Conservation (phyloP, 1,140 invertebrate species). For the Aphelenchoides besseyi region DNA sequence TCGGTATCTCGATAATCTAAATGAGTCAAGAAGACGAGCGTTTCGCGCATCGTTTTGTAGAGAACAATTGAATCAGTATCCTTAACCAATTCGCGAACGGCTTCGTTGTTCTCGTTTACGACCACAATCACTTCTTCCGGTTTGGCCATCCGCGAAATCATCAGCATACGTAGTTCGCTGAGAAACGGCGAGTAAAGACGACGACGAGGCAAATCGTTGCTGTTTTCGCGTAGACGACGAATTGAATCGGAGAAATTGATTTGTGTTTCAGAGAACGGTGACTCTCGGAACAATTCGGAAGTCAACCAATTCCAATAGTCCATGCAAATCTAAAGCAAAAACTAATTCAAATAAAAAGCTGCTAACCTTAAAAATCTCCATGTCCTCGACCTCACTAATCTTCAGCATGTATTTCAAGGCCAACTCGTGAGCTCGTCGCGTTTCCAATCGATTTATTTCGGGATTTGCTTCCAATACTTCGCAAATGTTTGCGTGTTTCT, state of each 20-base stretch:
- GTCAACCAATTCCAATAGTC: slow-evolving; percentile 96
- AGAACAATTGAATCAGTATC: slow-evolving; percentile 99
- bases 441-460: slow-evolving; percentile 2
- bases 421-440: slow-evolving; percentile 12
- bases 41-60: slow-evolving; percentile 99
- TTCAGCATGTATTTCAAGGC: slow-evolving; percentile 68
- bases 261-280: slow-evolving; percentile 64
- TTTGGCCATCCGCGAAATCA: slow-evolving; percentile 99
- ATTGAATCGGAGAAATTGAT: slow-evolving; percentile 36
- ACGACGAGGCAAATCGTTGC: slow-evolving; percentile 66
- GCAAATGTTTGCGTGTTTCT: slow-evolving; percentile 77
- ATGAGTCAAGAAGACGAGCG: slow-evolving; percentile 95
- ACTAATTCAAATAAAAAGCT: background rate
- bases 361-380: slow-evolving; percentile 95
- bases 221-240: slow-evolving; percentile 26
- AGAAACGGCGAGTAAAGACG: slow-evolving; percentile 76
- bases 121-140: slow-evolving; percentile 99
- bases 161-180: slow-evolving; percentile 87
- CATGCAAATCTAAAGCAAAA: slow-evolving; percentile 70
- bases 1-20: slow-evolving; percentile 96
- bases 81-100: slow-evolving; percentile 98
- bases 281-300: slow-evolving; percentile 79
- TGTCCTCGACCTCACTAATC: slow-evolving; percentile 97
- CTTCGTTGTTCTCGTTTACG: slow-evolving; percentile 99
- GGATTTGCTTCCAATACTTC: slow-evolving; percentile 38